These are phyloP conservation scores for Cantharis rustica DNA, from an alignment of 2,888 invertebrate genomes.

Conservation along the genomic window DNA sequence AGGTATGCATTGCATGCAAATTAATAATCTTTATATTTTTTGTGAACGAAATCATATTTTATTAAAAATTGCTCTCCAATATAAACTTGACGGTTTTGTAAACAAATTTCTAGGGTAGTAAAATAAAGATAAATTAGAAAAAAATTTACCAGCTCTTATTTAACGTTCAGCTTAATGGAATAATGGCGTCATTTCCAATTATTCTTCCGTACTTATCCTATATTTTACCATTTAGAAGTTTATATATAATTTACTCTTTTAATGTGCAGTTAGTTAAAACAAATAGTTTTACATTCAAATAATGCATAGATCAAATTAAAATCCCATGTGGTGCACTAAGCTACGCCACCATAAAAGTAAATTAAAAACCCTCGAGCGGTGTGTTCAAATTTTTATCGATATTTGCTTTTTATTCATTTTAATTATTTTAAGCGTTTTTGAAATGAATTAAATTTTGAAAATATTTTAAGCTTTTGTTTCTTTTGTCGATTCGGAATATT, in stretches of 20 bases:
- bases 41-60: background rate
- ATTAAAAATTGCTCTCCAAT: background rate
- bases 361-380: background rate
- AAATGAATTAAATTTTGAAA: background rate
- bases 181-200: background rate
- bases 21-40: no score
- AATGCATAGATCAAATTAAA: background rate
- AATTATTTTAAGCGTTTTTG: background rate
- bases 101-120: background rate
- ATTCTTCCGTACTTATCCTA: background rate
- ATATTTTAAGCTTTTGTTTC: background rate
- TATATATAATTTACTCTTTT: background rate
- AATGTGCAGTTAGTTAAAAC: background rate
- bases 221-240: background rate
- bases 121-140: background rate
- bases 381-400: background rate
- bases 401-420: background rate
- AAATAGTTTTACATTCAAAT: background rate
- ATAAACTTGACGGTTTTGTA: background rate
- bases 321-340: background rate
- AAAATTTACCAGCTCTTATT: background rate
- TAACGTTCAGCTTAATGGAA: background rate
- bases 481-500: background rate
- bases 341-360: background rate
- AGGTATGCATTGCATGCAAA: no score